phyloP scores from a whole-genome alignment of 2,888 invertebrate species.

The Hecatera dysodea region DNA sequence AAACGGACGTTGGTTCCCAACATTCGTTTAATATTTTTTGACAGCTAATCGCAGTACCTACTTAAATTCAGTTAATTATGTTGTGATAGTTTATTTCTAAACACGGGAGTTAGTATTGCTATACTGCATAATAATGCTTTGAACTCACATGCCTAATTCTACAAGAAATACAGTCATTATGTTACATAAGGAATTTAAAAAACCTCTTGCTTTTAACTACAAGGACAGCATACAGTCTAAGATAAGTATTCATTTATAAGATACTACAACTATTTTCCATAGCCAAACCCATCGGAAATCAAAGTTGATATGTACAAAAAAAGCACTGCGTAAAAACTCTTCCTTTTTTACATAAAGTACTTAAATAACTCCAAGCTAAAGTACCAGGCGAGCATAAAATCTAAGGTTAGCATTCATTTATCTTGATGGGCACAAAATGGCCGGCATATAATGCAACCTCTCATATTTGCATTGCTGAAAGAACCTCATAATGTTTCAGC shows the following conservation, averaged over 20 bases:
- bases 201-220: no score
- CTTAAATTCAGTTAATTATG: no score
- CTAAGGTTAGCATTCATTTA: slow-evolving; percentile 60
- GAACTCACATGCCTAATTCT: background rate
- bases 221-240: no score
- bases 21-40: no score
- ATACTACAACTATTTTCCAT: no score
- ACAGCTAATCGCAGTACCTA: no score
- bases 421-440: slow-evolving; percentile 58
- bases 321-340: background rate
- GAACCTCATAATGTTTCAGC: slow-evolving; percentile 50
- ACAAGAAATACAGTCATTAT: background rate
- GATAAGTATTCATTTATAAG: no score
- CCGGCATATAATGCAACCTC: slow-evolving; percentile 59
- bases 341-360: background rate
- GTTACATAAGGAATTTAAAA: background rate
- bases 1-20: no score
- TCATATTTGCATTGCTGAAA: slow-evolving; percentile 68
- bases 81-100: no score
- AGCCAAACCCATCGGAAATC: background rate
- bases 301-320: background rate
- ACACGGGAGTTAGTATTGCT: no score
- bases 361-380: slow-evolving; percentile 15
- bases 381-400: slow-evolving; percentile 38
- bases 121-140: background rate